Percentiles rank a stretch among this genome's conserved stretches.
phyloP scores from a whole-genome alignment of 2,113 vertebrate genomes.

The Notothenia coriiceps region DNA sequence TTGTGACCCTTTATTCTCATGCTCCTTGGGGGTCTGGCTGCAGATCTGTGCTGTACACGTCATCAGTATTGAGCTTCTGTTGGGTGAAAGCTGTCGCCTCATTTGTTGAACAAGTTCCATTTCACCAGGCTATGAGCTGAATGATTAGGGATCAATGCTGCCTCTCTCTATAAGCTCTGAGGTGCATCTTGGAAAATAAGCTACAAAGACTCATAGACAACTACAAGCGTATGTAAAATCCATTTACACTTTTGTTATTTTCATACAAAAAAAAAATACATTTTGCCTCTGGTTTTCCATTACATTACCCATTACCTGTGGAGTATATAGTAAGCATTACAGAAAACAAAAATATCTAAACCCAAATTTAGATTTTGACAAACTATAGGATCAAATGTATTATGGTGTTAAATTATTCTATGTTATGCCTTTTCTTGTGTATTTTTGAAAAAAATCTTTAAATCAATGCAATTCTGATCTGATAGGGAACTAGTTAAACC shows the following conservation, averaged over 20 bases:
- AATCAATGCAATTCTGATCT: too few relatives aligned
- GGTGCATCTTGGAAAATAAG: constrained; percentile 7
- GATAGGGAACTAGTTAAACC: too few relatives aligned
- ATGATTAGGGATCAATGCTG: constrained; percentile 43
- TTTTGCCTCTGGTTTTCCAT: too few relatives aligned
- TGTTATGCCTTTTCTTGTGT: too few relatives aligned
- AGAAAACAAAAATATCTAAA: background rate
- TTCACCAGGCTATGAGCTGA: constrained; percentile 26
- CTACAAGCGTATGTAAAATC: background rate
- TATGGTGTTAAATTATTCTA: too few relatives aligned
- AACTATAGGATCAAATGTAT: background rate
- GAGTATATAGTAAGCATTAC: background rate
- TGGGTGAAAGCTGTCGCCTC: constrained; percentile 23
- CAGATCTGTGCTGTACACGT: constrained; percentile 5
- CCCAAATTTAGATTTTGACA: background rate
- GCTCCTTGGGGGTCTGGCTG: background rate
- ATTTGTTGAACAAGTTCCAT: constrained; percentile 33
- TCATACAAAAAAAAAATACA: too few relatives aligned
- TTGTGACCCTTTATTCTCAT: constrained; percentile 1
- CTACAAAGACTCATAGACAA: background rate
- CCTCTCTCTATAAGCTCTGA: constrained; percentile 8
- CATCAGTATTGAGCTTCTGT: constrained; percentile 31
- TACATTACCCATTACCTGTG: background rate
- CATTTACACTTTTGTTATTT: background rate
- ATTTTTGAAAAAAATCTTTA: too few relatives aligned